Evolutionary conservation across 2,888 invertebrate species (phyloP).

Genomic region (Sphaerophoria taeniata): DNA sequence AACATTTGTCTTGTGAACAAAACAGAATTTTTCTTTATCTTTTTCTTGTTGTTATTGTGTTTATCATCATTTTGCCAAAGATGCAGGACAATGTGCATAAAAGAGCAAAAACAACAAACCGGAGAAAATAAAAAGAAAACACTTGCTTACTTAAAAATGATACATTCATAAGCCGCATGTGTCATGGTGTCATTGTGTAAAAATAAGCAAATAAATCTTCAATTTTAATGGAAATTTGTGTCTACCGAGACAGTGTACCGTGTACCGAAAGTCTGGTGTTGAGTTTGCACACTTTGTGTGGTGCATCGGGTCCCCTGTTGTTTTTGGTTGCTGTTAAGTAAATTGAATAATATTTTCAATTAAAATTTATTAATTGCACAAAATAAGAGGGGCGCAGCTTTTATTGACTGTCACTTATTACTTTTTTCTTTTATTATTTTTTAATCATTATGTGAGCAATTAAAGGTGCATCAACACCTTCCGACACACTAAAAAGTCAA

Average conservation of each 20-base stretch:
- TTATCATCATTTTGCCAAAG: constrained; percentile 21
- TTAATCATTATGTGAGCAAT: constrained; percentile 30
- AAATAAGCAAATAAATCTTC: constrained; percentile 43
- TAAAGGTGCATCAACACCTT: neutral
- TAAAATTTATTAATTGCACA: constrained; percentile 48
- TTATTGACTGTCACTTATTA: constrained; percentile 21
- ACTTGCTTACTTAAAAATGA: constrained; percentile 51
- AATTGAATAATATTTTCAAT: constrained; percentile 44
- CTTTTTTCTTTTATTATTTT: neutral
- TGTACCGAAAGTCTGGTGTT: neutral
- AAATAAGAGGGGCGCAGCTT: constrained; percentile 46
- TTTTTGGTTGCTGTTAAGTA: constrained; percentile 16
- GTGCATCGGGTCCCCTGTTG: neutral
- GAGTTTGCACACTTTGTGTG: constrained; percentile 27
- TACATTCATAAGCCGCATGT: constrained; percentile 52
- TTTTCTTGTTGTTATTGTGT: neutral
- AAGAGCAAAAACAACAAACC: too few species aligned
- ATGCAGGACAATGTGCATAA: constrained; percentile 15
- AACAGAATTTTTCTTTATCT: constrained; percentile 18
- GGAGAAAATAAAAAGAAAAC: neutral
- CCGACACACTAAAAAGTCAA: neutral
- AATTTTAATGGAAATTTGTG: constrained; percentile 33
- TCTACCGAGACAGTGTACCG: neutral
- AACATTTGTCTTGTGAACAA: constrained; percentile 25
- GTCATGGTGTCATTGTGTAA: constrained; percentile 55